phyloP scores from a whole-genome alignment of 2,113 vertebrate species.

The Sturnira hondurensis region DNA sequence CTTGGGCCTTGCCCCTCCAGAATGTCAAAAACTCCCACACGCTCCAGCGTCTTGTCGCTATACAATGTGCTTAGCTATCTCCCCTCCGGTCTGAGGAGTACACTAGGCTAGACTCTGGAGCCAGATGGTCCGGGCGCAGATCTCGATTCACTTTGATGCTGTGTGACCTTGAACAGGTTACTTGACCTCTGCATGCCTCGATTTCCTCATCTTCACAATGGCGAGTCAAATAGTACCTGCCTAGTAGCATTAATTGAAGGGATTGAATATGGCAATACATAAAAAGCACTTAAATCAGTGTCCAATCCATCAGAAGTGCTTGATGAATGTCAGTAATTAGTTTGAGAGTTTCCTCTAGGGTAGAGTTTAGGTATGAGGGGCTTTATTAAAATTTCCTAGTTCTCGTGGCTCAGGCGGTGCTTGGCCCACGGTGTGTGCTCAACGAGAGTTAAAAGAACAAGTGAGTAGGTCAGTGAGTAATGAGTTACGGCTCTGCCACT shows the following conservation, averaged over 20 bases:
- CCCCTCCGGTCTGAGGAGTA: background rate
- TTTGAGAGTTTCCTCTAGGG: conserved; percentile 16
- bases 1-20: conserved; percentile 19
- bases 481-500: background rate
- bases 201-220: conserved; percentile 28
- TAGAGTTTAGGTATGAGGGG: conserved; percentile 39
- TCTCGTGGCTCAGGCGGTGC: background rate
- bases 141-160: background rate
- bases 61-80: background rate
- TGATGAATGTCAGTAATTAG: conserved; percentile 46
- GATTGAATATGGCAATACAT: conserved; percentile 32
- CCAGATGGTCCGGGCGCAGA: background rate
- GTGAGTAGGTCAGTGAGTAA: background rate
- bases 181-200: background rate
- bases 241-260: background rate
- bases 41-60: background rate
- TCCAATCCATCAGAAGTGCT: conserved; percentile 6
- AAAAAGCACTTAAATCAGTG: conserved; percentile 39
- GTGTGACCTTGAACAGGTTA: conserved; percentile 10
- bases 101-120: background rate
- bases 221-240: background rate
- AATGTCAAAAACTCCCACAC: conserved; percentile 30
- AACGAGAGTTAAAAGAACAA: background rate
- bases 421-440: background rate
- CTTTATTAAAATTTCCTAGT: background rate